Conservation (phyloP, 2,888 invertebrate genomes). For the Baronia brevicornis region DNA sequence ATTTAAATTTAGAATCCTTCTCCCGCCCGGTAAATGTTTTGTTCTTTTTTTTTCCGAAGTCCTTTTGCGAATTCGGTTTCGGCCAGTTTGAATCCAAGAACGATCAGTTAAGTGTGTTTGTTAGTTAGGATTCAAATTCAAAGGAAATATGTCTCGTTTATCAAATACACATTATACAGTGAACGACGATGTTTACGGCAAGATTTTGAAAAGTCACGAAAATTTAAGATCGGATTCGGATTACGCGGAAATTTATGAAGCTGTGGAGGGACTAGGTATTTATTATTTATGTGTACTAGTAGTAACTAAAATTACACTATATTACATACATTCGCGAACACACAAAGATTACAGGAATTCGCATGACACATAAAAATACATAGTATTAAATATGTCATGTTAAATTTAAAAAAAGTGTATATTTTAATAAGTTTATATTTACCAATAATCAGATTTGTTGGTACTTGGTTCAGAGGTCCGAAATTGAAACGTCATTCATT, state of each 20-base stretch:
- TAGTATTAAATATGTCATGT: too few relatives aligned
- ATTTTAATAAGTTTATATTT: too few relatives aligned
- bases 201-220: conserved; percentile 51
- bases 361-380: too few relatives aligned
- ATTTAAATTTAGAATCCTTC: conserved; percentile 69
- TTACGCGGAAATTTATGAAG: conserved; percentile 61
- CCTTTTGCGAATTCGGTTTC: conserved; percentile 22
- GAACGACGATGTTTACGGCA: conserved; percentile 66
- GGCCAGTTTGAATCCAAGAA: conserved; percentile 47
- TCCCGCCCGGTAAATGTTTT: conserved; percentile 43
- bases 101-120: conserved; percentile 22
- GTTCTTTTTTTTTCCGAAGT: conserved; percentile 28
- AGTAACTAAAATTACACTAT: neutral
- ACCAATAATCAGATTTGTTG: too few relatives aligned
- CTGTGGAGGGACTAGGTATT: conserved; percentile 60
- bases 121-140: conserved; percentile 11
- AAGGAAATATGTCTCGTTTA: conserved; percentile 42
- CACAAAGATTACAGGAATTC: too few relatives aligned
- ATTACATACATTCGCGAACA: too few relatives aligned
- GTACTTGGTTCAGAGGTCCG: too few relatives aligned
- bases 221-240: conserved; percentile 42
- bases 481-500: too few relatives aligned
- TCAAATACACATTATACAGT: conserved; percentile 64
- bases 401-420: too few relatives aligned
- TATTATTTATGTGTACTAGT: conserved; percentile 14